Conservation (phyloP, 2,888 invertebrate genomes). For the Himalopsyche anomala region DNA sequence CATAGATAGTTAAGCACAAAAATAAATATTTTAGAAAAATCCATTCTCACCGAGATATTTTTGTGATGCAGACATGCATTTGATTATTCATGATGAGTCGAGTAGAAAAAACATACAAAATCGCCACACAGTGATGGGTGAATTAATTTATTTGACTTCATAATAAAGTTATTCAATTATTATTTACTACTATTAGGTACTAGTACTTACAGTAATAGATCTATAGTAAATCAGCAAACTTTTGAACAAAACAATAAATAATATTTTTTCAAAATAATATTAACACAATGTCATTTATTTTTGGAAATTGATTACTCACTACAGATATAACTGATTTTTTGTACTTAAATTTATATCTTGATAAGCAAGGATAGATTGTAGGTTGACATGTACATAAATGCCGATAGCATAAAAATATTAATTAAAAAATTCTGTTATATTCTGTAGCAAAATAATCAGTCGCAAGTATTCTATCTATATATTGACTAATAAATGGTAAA, state of each 20-base stretch:
- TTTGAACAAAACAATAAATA: background rate
- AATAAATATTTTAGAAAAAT: too few species aligned
- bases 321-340: too few species aligned
- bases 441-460: background rate
- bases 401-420: background rate
- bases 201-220: background rate
- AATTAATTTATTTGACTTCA: background rate
- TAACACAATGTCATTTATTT: constrained; percentile 16
- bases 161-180: background rate
- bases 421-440: background rate
- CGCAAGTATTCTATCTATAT: background rate
- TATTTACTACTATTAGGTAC: background rate
- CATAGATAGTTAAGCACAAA: too few species aligned
- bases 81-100: too few species aligned
- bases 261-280: background rate
- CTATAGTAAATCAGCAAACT: background rate
- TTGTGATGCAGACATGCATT: too few species aligned
- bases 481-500: background rate
- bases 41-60: too few species aligned
- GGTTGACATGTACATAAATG: too few species aligned
- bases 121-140: background rate
- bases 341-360: too few species aligned
- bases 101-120: too few species aligned
- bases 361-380: too few species aligned
- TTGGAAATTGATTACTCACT: background rate